Evolutionary conservation across 35 echinoderm and acorn worm genomes (phyloP), one percentile per base, ranked within the genome.

Genomic region (Lytechinus variegatus): DNA sequence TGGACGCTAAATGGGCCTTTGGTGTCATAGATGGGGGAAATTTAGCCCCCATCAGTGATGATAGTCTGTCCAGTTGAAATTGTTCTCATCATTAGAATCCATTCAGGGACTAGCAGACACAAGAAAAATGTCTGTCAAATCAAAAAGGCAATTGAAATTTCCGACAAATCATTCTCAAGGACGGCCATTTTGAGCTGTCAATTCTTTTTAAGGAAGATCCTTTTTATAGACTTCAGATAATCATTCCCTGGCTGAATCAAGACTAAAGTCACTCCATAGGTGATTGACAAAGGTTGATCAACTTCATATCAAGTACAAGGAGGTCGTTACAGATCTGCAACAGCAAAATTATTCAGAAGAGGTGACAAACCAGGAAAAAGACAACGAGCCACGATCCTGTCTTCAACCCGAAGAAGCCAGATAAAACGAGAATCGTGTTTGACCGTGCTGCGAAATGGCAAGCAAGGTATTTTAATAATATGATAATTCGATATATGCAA

Each of bases 371-470:
- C 61, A 86, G 16, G 44, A 89, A 12, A 12, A 55, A 54, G 27
- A 10, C 9, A 44, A 87, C 28, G 87, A 61, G 1, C 14, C 9
- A 94, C 95, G 53, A 94, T 95, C 29, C 94, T 13, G 97, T 98
- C 1, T 60, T 87, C 12, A 93, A 95, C 53, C 94, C 96, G 5
- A 89, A 72, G 27, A 97, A 98, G 61, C 95, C 95, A 54, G 96
- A 87, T 2, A 95, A 95, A 54, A 27, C 95, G 1, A 86, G 92
- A 9, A 56, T 96, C 0, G 92, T 96, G 0, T 96, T 94, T 27
- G 86, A 96, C 54, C 94, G 96, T 56, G 92, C 66, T 6, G 53
- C 86, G 14, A 54, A 88, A 11, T 93, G 71, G 58, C 19, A 27
- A 29, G 94, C 90, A 56, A 58, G 9, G 12, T 95, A 87, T 13